phyloP scores from a whole-genome alignment of 1,140 invertebrate genomes.

The Pomphorhynchus laevis region DNA sequence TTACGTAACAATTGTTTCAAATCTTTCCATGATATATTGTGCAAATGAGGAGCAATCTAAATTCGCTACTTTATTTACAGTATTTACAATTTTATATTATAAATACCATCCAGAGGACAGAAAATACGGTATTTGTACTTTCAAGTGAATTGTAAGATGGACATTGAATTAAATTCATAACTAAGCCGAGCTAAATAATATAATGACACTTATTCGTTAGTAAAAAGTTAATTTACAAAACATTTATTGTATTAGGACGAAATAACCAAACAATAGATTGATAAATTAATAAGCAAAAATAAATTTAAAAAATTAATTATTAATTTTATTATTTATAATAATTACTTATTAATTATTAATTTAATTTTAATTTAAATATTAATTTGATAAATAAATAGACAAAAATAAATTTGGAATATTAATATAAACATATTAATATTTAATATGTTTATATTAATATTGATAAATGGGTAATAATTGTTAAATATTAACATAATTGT shows the following conservation, averaged over 20 bases:
- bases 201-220: neutral
- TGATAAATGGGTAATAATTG: too few relatives aligned
- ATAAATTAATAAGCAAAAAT: neutral
- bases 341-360: too few relatives aligned
- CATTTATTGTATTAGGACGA: neutral
- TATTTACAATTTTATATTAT: conserved; percentile 8
- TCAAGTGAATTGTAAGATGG: conserved; percentile 67
- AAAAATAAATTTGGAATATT: too few relatives aligned
- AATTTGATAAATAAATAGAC: too few relatives aligned
- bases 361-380: too few relatives aligned
- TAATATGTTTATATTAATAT: too few relatives aligned
- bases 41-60: conserved; percentile 57
- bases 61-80: conserved; percentile 8
- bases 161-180: conserved; percentile 87
- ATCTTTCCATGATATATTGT: conserved; percentile 97
- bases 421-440: too few relatives aligned
- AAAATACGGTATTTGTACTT: conserved; percentile 56
- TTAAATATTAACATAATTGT: too few relatives aligned
- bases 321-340: too few relatives aligned
- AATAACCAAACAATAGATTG: neutral
- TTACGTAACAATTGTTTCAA: conserved; percentile 86
- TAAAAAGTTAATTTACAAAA: conserved; percentile 9
- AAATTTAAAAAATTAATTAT: neutral
- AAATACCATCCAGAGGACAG: conserved; percentile 63
- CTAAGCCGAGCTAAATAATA: conserved; percentile 42